phyloP scores from a whole-genome alignment of 2,113 vertebrate genomes.

The Ageneiosus marmoratus region DNA sequence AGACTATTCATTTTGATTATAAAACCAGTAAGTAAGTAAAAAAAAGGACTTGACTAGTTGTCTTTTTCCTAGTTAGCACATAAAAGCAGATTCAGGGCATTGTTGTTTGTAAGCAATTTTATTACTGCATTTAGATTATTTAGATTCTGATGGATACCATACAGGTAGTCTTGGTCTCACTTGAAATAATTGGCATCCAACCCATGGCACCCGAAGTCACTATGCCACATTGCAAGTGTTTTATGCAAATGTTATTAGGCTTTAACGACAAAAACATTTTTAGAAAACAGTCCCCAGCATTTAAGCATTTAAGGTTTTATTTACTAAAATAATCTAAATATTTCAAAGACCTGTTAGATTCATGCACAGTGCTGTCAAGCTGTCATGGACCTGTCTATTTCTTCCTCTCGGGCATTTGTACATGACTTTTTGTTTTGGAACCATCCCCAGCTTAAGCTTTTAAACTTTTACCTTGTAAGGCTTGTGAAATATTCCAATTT shows the following conservation, averaged over 20 bases:
- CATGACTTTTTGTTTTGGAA: neutral
- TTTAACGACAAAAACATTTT: neutral
- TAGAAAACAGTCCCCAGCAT: neutral
- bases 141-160: neutral
- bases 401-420: neutral
- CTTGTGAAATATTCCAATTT: neutral
- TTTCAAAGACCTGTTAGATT: neutral
- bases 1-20: neutral
- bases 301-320: neutral
- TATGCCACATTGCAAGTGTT: neutral
- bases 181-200: too few species aligned
- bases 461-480: neutral
- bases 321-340: neutral
- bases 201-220: neutral
- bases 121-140: neutral
- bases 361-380: neutral
- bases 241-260: neutral
- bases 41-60: too few species aligned
- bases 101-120: neutral
- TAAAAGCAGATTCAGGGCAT: neutral
- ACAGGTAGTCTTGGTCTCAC: too few species aligned
- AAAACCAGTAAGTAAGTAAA: neutral
- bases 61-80: neutral
- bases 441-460: neutral
- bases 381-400: neutral